Evolutionary conservation across 1,140 invertebrate species (phyloP), one percentile per base, ranked within the genome.

Genomic region (Drosophila malerkotliana): DNA sequence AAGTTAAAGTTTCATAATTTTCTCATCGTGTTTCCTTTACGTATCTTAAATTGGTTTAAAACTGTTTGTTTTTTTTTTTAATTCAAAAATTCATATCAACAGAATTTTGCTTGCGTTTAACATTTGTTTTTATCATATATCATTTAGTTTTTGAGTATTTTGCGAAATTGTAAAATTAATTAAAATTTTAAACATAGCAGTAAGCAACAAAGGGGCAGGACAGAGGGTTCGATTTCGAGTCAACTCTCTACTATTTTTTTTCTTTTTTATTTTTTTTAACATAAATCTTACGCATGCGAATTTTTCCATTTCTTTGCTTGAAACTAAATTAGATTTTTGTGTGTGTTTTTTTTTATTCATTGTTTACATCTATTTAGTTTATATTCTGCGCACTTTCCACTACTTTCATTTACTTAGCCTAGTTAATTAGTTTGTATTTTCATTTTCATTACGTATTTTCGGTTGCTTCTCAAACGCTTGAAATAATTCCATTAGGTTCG

Each of bases 41-140:
- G 55, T 76, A 76, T 76, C 63, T 80, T 82, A 51, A 88, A 79
- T 88, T 88, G 67, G 69, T 81, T 85, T 85, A 78, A 83, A 82
- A 79, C 79, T 62, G 63, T 74, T 59, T 72, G 61, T 18, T 12
- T 37, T 75, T 81, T 75, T 81, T 59, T 72, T 64, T 15, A 4
- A 12, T 75, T 81, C 76, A 69, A 88, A 83, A 88, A 88, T 88
- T 88, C 72, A 87, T 87, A 87, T 87, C 83, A 87, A 87, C 83
- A 87, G 83, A 87, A 87, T 88, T 57, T 32, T 26, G 63, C 32
- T 41, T 47, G 64, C 63, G 18, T 72, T 75, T 47, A 82, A 78
- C 61, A 58, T 79, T 67, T 34, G 53, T 51, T 41, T 41, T 44
- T 18, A 51, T 62, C 26, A 34, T 51, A 71, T 57, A 21, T 47